These are phyloP conservation scores for Sakesphorus luctuosus DNA, from an alignment of 2,113 vertebrate genomes.

Conservation along the genomic window DNA sequence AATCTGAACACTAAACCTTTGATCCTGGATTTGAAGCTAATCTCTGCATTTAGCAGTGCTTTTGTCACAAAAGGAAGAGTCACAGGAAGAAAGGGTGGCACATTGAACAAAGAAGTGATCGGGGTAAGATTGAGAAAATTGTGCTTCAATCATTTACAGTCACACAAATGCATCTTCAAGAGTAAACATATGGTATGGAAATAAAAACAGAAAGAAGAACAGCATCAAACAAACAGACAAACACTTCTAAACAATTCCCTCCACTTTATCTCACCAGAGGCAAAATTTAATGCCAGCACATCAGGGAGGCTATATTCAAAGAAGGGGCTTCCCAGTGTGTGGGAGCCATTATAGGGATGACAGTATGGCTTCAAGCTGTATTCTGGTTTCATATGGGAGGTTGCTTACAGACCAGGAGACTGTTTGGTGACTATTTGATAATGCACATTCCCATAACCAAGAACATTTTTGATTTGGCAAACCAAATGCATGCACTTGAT, in stretches of 20 bases:
- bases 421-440: not conserved
- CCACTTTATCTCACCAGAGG: not conserved
- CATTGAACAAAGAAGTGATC: not conserved
- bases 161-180: not conserved
- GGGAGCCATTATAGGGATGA: not conserved
- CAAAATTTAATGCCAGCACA: not conserved
- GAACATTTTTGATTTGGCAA: not conserved
- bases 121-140: not conserved
- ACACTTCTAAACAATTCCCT: not conserved
- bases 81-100: not conserved
- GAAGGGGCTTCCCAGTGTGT: not conserved
- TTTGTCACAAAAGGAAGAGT: not conserved
- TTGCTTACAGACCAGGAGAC: not conserved
- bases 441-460: not conserved
- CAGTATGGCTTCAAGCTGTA: not conserved
- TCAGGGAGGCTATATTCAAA: not conserved
- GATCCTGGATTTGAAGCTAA: constrained; percentile 10
- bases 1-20: not conserved
- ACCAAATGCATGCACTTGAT: not conserved
- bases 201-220: not conserved
- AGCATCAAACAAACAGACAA: not conserved
- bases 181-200: not conserved
- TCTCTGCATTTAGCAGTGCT: not conserved
- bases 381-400: not conserved
- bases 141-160: not conserved